These are phyloP conservation scores for Himalopsyche anomala DNA, from an alignment of 2,888 invertebrate genomes.

Conservation along the genomic window DNA sequence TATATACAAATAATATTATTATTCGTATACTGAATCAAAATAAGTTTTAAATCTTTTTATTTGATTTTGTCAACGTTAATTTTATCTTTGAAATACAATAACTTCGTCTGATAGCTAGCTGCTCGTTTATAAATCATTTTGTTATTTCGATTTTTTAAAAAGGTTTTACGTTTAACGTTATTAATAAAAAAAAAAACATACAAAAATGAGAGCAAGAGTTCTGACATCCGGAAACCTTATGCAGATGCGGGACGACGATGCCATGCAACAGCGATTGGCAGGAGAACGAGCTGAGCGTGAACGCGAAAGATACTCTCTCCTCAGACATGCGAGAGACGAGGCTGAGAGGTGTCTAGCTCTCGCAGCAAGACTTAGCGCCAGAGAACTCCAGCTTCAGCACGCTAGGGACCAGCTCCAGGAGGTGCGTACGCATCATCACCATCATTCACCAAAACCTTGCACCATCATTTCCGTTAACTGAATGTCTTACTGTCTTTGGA, in stretches of 20 bases:
- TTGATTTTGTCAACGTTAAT: no score
- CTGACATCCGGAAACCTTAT: conserved; percentile 27
- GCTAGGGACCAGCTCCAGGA: conserved; percentile 91
- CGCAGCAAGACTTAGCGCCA: conserved; percentile 90
- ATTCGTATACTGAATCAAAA: no score
- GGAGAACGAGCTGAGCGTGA: conserved; percentile 84
- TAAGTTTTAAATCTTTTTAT: no score
- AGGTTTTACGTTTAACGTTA: background rate
- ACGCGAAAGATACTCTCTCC: conserved; percentile 90
- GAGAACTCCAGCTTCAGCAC: conserved; percentile 90
- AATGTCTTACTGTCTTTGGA: background rate
- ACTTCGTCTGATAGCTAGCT: no score
- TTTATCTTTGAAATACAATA: no score
- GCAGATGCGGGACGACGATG: conserved; percentile 84
- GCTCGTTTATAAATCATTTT: no score
- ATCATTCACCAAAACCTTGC: conserved; percentile 44
- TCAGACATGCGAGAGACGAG: conserved; percentile 92
- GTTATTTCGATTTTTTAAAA: no score
- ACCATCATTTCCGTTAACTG: conserved; percentile 27
- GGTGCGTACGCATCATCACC: conserved; percentile 71
- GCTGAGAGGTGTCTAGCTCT: conserved; percentile 91
- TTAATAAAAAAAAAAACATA: background rate
- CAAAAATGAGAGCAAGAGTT: conserved; percentile 4
- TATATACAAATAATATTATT: no score
- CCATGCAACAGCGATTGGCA: conserved; percentile 83